A percentile compares a stretch with the other conserved stretches of the same genome.
These are phyloP conservation scores for Platypus cylindrus DNA, from an alignment of 2,888 invertebrate species.

Conservation along the genomic window DNA sequence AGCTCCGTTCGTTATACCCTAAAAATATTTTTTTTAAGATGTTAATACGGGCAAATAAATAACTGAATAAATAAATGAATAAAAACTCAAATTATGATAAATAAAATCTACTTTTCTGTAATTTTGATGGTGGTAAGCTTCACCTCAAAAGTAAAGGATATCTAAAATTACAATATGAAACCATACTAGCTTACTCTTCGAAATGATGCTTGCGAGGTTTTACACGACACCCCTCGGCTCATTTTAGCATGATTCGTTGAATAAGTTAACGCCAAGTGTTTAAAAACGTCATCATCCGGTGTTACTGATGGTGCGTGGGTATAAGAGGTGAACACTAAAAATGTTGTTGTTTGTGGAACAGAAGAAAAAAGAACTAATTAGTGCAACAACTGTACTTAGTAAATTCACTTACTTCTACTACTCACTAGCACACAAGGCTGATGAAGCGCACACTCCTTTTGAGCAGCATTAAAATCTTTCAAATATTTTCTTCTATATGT, in stretches of 20 bases:
- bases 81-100: background rate
- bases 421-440: slow-evolving; percentile 61
- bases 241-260: slow-evolving; percentile 81
- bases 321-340: slow-evolving; percentile 74
- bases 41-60: background rate
- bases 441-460: slow-evolving; percentile 61
- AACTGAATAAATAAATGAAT: background rate
- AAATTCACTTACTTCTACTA: slow-evolving; percentile 10
- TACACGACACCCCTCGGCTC: slow-evolving; percentile 74
- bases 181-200: slow-evolving; percentile 38
- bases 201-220: slow-evolving; percentile 61
- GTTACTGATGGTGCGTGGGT: slow-evolving; percentile 69
- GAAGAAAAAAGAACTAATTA: background rate
- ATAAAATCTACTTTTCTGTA: background rate
- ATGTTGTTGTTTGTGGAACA: no score
- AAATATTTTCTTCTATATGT: slow-evolving; percentile 20
- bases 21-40: slow-evolving; percentile 6
- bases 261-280: slow-evolving; percentile 71
- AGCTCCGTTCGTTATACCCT: slow-evolving; percentile 91
- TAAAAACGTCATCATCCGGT: slow-evolving; percentile 88
- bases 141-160: no score
- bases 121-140: background rate
- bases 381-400: slow-evolving; percentile 2
- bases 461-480: slow-evolving; percentile 29
- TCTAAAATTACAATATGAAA: no score